Evolutionary conservation across 2,888 invertebrate genomes (phyloP).

Genomic region (Cerastoderma edule): DNA sequence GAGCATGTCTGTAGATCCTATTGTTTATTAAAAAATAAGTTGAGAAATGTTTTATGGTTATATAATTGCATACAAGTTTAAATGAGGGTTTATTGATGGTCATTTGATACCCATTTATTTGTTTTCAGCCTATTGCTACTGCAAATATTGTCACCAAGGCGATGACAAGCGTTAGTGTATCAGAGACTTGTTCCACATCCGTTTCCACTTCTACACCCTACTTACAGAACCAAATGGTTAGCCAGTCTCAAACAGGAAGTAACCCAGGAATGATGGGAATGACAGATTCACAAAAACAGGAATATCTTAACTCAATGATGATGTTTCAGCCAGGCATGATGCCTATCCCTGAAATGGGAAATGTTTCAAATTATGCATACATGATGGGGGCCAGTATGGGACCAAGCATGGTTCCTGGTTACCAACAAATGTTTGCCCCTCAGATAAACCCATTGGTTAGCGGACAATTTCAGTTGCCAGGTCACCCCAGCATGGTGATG

Average conservation of each 20-base stretch:
- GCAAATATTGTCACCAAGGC: slow-evolving; percentile 56
- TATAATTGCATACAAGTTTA: no score
- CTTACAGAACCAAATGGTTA: slow-evolving; percentile 22
- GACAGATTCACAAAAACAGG: slow-evolving; percentile 35
- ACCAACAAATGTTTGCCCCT: slow-evolving; percentile 28
- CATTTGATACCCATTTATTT: neutral
- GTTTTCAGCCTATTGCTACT: slow-evolving; percentile 58
- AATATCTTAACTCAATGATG: slow-evolving; percentile 30
- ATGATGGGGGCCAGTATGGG: slow-evolving; percentile 26
- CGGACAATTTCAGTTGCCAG: slow-evolving; percentile 9
- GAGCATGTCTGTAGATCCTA: no score
- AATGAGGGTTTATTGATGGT: no score
- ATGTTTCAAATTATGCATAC: slow-evolving; percentile 14
- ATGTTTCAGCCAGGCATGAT: slow-evolving; percentile 35
- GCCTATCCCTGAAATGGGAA: slow-evolving; percentile 33
- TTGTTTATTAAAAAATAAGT: no score
- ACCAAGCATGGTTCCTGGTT: slow-evolving; percentile 15
- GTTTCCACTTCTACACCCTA: slow-evolving; percentile 18
- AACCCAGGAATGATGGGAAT: slow-evolving; percentile 29
- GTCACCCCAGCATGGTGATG: neutral
- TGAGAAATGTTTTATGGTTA: no score
- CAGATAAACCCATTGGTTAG: slow-evolving; percentile 35
- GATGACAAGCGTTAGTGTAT: slow-evolving; percentile 15
- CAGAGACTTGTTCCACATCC: slow-evolving; percentile 1
- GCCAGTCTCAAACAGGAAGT: slow-evolving; percentile 43